Evolutionary conservation across 2,113 vertebrate species (phyloP), one percentile per base, ranked within the genome.

Genomic region (Psophia crepitans): DNA sequence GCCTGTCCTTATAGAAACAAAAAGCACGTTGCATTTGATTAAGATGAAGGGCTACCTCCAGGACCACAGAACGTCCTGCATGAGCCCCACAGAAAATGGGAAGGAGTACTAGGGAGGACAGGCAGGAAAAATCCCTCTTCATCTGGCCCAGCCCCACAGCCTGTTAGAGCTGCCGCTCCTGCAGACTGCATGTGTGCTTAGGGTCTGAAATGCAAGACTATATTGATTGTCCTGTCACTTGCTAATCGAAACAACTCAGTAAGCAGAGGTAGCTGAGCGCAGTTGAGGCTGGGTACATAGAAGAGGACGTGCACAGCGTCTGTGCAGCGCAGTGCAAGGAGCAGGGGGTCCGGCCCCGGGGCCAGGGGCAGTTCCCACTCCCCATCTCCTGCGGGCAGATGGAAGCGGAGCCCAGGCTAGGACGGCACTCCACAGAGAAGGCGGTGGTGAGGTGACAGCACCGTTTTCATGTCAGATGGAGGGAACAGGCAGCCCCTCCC

Each of bases 391-490:
- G 53, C 14, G 11, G 60, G 41, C 1, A 0, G 41, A 15, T 19
- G 33, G 43, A 70, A 88, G 68, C 4, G 2, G 61, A 69, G 64
- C 69, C 43, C 54, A 8, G 54, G n/a, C 16, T 33, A 33, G 61
- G 10, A 48, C 27, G 17, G 24, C 6, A 6, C 20, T 48, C 28
- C 3, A 2, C 70, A 54, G 44, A 27, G 30, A 60, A 26, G 58
- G 17, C 0, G 0, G 32, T 18, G 44, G 10, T 0, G 6, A 69
- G 21, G 33, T 1, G 15, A 61, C 6, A 33, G 27, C 65, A 14
- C 49, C 1, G 2, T 15, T 75, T 54, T 30, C 43, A 14, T 7
- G n/a, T 53, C 27, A 64, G 15, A 14, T 35, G 37, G 46, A 61
- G 43, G 75, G 32, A 58, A 28, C 8, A 33, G 39, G 35, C 48